Evolutionary conservation across 2,888 invertebrate species (phyloP).

Genomic region (Listrodromus nycthemerus): DNA sequence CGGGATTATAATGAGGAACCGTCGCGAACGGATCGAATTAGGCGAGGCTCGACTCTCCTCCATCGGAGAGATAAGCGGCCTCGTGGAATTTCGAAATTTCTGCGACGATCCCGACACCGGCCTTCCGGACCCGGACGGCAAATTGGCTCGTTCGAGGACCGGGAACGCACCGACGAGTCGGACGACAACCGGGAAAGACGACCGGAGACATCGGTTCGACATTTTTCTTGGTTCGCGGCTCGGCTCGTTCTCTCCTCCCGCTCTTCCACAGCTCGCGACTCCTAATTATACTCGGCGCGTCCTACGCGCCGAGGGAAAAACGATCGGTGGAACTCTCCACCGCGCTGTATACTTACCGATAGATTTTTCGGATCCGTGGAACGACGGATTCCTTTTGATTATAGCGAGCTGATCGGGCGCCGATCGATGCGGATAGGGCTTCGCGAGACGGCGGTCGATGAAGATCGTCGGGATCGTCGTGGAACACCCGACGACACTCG

Average conservation of each 20-base stretch:
- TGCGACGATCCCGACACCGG: background rate
- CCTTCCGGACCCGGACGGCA: constrained; percentile 1
- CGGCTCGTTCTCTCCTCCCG: background rate
- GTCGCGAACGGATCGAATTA: constrained; percentile 78
- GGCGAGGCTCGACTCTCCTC: constrained; percentile 72
- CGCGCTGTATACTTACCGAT: constrained; percentile 49
- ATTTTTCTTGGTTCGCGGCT: constrained; percentile 21
- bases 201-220: constrained; percentile 37
- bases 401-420: constrained; percentile 20
- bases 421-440: constrained; percentile 14
- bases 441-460: background rate
- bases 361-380: constrained; percentile 40
- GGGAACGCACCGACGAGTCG: background rate
- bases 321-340: constrained; percentile 39
- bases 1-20: constrained; percentile 80
- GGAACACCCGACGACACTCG: background rate
- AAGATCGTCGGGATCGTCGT: background rate
- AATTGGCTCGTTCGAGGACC: constrained; percentile 29
- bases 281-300: constrained; percentile 53
- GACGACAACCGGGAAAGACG: constrained; percentile 5
- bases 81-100: constrained; percentile 62
- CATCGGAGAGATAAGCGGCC: constrained; percentile 19
- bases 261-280: background rate
- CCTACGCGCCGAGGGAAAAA: constrained; percentile 42
- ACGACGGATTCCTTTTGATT: constrained; percentile 45